phyloP scores from a whole-genome alignment of 2,888 invertebrate genomes.

The Schizotus pectinicornis region DNA sequence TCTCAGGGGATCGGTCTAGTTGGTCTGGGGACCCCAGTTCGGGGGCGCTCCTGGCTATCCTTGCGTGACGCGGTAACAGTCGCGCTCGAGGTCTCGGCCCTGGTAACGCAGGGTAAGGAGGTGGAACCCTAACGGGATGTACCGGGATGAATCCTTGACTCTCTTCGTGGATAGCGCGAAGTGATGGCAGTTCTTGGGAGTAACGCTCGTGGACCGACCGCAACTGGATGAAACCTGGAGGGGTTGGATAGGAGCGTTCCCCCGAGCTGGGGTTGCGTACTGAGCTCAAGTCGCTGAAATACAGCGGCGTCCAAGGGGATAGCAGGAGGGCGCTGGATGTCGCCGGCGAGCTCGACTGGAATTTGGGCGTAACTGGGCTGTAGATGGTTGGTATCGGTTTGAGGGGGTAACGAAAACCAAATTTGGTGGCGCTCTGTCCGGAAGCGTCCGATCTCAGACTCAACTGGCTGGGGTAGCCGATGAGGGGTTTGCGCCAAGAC shows the following conservation, averaged over 20 bases:
- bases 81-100: constrained; percentile 62
- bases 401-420: constrained; percentile 50
- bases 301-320: constrained; percentile 74
- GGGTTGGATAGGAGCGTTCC: constrained; percentile 74
- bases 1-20: constrained; percentile 84
- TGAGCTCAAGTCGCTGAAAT: constrained; percentile 87
- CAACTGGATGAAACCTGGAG: constrained; percentile 71
- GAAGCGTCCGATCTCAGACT: constrained; percentile 67
- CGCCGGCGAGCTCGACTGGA: constrained; percentile 72
- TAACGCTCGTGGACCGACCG: constrained; percentile 71
- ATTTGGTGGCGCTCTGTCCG: constrained; percentile 60
- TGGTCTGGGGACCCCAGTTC: constrained; percentile 72
- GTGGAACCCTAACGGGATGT: constrained; percentile 59
- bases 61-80: constrained; percentile 69
- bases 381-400: constrained; percentile 56
- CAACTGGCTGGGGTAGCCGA: constrained; percentile 70
- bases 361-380: constrained; percentile 61
- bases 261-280: constrained; percentile 81
- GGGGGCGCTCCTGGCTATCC: constrained; percentile 70
- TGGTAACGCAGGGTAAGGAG: constrained; percentile 45
- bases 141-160: constrained; percentile 65
- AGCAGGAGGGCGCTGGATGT: constrained; percentile 65
- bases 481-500: constrained; percentile 69
- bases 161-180: constrained; percentile 75
- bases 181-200: constrained; percentile 74